Evolutionary conservation across 2,797 vertebrate genomes (phyloP).

Genomic region (Natrix natrix): DNA sequence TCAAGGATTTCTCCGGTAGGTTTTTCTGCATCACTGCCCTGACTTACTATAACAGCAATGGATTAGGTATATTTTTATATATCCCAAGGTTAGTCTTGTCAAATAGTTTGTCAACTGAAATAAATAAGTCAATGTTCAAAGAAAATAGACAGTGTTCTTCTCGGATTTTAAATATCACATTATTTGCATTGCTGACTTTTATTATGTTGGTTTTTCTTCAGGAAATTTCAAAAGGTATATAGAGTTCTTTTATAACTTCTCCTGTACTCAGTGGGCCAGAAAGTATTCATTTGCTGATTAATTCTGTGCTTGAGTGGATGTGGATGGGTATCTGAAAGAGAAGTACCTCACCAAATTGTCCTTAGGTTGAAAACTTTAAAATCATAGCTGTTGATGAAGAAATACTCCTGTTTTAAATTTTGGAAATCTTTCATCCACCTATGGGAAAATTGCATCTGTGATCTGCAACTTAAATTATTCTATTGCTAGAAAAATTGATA

Average conservation of each 20-base stretch:
- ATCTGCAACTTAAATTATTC: neutral
- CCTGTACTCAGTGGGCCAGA: neutral
- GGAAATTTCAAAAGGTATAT: neutral
- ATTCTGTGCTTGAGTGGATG: neutral
- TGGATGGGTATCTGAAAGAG: neutral
- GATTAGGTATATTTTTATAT: neutral
- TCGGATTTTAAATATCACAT: neutral
- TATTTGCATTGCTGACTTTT: neutral
- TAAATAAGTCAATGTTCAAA: neutral
- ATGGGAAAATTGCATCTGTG: neutral
- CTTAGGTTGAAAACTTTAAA: neutral
- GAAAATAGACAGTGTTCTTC: neutral
- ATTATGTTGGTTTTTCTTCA: neutral
- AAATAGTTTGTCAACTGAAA: neutral
- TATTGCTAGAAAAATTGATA: neutral
- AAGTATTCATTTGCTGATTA: neutral
- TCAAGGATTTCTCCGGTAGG: neutral
- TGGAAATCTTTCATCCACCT: neutral
- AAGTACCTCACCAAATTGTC: neutral
- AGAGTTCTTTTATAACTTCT: neutral
- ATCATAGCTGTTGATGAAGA: neutral
- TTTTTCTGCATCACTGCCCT: neutral
- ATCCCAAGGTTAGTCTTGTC: neutral
- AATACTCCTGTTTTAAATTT: neutral
- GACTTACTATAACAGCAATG: neutral